Base-by-base conservation (phyloP, 2,797 vertebrate species). In the Buphagus erythrorhynchus region DNA sequence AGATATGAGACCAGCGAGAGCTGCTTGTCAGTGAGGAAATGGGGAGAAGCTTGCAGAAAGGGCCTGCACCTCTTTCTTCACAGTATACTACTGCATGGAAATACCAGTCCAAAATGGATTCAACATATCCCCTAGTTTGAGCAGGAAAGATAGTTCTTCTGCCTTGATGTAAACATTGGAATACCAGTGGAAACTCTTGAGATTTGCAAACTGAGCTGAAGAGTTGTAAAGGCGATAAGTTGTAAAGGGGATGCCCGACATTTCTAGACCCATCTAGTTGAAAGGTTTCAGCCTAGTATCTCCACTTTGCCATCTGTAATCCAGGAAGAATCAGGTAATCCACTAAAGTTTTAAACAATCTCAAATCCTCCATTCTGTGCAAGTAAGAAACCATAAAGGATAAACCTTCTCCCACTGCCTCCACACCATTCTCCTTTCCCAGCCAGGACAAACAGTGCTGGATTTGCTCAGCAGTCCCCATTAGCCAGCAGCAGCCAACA, bases 1-100 rank as follows among this genome's bases (percentile, higher is more conserved):
- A 74, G 15, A 33, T 2, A 25, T 0, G 7, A 91, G n/a, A 35
- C 21, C n/a, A 43, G 18, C 2, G 0, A 45, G 33, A 79, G 29
- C 8, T 67, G 35, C 13, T 67, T 46, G 24, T 31, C n/a, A 71
- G 12, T 40, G 67, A 76, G 19, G 72, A 91, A 74, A 63, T 2
- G 5, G 15, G 19, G 9, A 95, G 28, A 88, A 87, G 11, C 24
- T 33, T 49, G 10, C 33, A 58, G 14, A 52, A 75, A n/a, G 25
- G 78, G 16, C 22, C 42, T 26, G 7, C 9, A 59, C 25, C 51
- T 66, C 45, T 26, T 61, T 43, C 71, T 83, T 78, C 55, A 48
- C 21, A 49, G 26, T 7, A 10, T 14, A 28, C 13, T 80, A 35
- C 36, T 63, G 55, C 26, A 74, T 29, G 40, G 17, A 76, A 88